Evolutionary conservation across 2,113 vertebrate species (phyloP).

Genomic region (Notiomystis cincta): DNA sequence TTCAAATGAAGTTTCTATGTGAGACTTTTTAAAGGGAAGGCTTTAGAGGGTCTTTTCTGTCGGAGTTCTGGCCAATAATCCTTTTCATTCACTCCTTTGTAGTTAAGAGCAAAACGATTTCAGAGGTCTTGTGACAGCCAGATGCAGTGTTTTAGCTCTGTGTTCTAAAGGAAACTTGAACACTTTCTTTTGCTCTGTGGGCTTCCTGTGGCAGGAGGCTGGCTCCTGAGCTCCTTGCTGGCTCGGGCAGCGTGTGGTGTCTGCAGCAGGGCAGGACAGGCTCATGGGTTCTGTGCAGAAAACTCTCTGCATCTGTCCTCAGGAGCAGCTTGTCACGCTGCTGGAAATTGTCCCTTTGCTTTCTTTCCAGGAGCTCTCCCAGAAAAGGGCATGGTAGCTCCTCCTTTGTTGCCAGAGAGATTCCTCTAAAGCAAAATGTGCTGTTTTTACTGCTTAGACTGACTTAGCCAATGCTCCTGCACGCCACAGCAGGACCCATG

Average conservation of each 20-base stretch:
- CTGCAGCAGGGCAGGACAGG: background rate
- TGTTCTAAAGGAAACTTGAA: background rate
- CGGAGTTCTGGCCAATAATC: background rate
- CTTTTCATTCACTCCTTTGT: background rate
- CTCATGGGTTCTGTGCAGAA: background rate
- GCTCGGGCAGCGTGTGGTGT: rapidly evolving
- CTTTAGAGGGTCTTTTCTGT: background rate
- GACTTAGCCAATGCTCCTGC: background rate
- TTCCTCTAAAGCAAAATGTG: background rate
- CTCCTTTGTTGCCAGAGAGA: background rate
- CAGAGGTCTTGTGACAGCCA: background rate
- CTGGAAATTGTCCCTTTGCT: background rate
- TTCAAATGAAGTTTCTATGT: background rate
- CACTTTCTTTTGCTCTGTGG: background rate
- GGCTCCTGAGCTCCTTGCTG: background rate
- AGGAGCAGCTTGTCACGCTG: background rate
- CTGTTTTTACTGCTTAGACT: background rate
- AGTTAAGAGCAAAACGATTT: background rate
- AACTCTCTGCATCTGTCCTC: background rate
- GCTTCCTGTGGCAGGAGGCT: background rate
- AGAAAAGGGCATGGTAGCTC: background rate
- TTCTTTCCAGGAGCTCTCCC: background rate
- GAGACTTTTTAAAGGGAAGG: background rate
- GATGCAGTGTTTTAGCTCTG: background rate
- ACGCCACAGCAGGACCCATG: rapidly evolving